Percentiles rank a stretch among this genome's conserved stretches.
phyloP scores from a whole-genome alignment of 1,140 invertebrate genomes.

The Heliconius hermathena region DNA sequence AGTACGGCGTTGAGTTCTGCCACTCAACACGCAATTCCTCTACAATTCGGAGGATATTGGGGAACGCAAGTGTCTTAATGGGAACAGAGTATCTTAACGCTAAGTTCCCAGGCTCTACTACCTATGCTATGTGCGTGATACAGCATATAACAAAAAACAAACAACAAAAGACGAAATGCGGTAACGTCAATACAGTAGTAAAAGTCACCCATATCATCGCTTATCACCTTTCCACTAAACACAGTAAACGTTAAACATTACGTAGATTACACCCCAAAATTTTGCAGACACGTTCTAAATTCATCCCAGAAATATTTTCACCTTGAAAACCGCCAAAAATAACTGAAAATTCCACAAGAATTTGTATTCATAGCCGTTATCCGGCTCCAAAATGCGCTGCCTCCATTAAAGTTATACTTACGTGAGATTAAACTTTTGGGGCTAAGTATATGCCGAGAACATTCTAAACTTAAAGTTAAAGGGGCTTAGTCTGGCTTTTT shows the following conservation, averaged over 20 bases:
- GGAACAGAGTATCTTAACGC: no score
- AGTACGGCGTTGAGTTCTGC: no score
- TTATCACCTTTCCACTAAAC: neutral
- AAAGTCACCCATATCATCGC: neutral
- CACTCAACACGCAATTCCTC: no score
- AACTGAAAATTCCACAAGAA: conserved; percentile 21
- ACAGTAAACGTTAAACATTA: neutral
- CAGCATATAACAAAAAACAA: no score
- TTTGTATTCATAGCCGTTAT: conserved; percentile 29
- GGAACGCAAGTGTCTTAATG: no score
- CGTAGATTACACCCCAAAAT: neutral
- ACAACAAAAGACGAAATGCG: no score
- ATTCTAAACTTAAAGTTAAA: conserved; percentile 16
- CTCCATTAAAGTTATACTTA: conserved; percentile 30
- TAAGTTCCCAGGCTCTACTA: no score
- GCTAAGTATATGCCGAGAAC: conserved; percentile 25
- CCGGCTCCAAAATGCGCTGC: conserved; percentile 9
- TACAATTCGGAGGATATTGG: no score
- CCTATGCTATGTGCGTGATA: no score
- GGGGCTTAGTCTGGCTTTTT: conserved; percentile 19
- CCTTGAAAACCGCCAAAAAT: conserved; percentile 7
- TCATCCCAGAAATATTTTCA: neutral
- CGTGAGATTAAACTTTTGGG: conserved; percentile 27
- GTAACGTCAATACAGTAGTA: neutral
- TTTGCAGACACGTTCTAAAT: neutral